Evolutionary conservation across 2,113 vertebrate species (phyloP), one percentile per base, ranked within the genome.

Genomic region (Syngnathus scovelli): DNA sequence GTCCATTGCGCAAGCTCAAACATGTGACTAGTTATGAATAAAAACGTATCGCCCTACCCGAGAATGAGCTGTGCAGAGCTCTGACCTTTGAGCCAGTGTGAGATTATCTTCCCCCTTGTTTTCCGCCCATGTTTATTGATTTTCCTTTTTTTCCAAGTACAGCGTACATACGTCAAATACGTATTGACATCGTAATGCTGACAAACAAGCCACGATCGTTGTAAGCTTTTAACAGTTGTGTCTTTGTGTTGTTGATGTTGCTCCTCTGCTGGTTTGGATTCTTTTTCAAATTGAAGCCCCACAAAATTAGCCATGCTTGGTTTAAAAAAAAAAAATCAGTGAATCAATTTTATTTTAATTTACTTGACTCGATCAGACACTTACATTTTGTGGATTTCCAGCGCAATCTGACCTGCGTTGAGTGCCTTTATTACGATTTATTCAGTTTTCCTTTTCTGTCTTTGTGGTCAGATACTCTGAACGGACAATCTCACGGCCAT

Each of bases 381-480:
- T 46, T 46, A 4, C 15, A 12, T 15, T 13, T 13, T 46, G 12
- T 13, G 5, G 44, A 5, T 46, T 4, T 16, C 1, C 6, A 1
- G 13, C 13, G 15, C 13, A 16, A 18, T 46, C 44, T 48, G 44
- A 48, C 13, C 1, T 46, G 13, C 44, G 6, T 46, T 33, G 23
- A 16, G 12, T 33, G 13, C 27, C 16, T 7, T 36, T 58, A 2
- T n/a, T 43, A 3, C 2, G 15, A 15, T 61, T 43, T 15, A 15
- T 43, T 2, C 1, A 2, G 5, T 51, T 41, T 49, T 27, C 27
- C 27, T 27, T 19, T 56, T 4, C 46, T 76, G 18, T 58, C 44
- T 61, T 61, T 64, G 52, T 66, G 66, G 8, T 23, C 48, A 91
- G 91, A 54, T 92, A 90, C 70, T 86, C 86, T 0, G 89, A 90